phyloP scores from a whole-genome alignment of 1,140 invertebrate genomes.

The Chionoecetes opilio region DNA sequence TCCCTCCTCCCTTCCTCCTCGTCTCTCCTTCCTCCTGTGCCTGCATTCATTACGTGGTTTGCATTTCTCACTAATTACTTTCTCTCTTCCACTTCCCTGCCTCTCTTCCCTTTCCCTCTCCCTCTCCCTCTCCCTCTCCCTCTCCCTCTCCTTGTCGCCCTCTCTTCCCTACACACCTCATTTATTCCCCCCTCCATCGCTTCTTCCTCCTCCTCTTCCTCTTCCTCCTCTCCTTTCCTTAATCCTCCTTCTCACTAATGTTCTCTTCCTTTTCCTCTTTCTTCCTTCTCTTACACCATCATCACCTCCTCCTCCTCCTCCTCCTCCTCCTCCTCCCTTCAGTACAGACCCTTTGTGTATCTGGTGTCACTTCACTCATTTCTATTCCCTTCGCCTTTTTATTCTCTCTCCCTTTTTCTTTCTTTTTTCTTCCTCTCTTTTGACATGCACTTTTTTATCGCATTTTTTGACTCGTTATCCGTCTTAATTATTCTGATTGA shows the following conservation, averaged over 20 bases:
- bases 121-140: background rate
- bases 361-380: background rate
- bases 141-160: background rate
- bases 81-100: constrained; percentile 25
- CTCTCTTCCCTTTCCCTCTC: background rate
- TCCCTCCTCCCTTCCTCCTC: background rate
- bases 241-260: background rate
- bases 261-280: too few relatives aligned
- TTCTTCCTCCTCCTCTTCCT: background rate
- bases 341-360: too few relatives aligned
- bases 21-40: background rate
- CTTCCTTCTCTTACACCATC: too few relatives aligned
- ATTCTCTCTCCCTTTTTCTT: background rate
- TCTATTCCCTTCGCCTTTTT: background rate
- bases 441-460: too few relatives aligned
- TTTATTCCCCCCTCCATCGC: background rate
- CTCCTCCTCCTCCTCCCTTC: constrained; percentile 7
- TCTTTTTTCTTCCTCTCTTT: background rate
- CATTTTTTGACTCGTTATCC: too few relatives aligned
- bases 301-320: background rate
- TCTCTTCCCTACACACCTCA: constrained; percentile 10
- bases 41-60: constrained; percentile 28
- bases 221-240: background rate
- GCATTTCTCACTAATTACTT: constrained; percentile 30
- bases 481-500: too few relatives aligned